Percentiles rank a stretch among this genome's conserved stretches.
These are phyloP conservation scores for Volucella inflata DNA, from an alignment of 2,888 invertebrate species.

Conservation along the genomic window DNA sequence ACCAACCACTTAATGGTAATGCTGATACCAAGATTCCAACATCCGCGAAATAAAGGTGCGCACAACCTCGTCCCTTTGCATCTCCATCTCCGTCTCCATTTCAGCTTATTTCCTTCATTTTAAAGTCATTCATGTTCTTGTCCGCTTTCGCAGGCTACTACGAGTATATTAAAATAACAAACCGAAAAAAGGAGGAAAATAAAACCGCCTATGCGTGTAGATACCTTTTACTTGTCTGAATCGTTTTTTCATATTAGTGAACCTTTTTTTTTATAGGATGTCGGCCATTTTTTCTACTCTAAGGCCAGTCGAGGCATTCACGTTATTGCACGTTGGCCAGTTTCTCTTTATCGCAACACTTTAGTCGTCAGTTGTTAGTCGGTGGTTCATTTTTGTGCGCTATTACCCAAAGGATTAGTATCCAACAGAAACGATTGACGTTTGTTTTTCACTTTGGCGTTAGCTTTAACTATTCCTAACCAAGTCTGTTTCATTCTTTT, in stretches of 20 bases:
- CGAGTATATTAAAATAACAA: not conserved
- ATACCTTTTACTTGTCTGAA: conserved; percentile 8
- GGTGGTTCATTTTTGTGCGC: conserved; percentile 38
- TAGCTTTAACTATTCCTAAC: conserved; percentile 40
- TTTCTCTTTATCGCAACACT: conserved; percentile 31
- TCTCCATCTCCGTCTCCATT: not conserved
- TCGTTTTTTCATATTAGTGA: conserved; percentile 10
- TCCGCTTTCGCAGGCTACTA: conserved; percentile 11
- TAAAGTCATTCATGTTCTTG: not conserved
- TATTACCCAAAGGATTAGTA: not conserved
- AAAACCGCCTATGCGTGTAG: conserved; percentile 10
- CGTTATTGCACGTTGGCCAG: conserved; percentile 13
- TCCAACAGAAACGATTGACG: conserved; percentile 51
- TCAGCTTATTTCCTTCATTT: not conserved
- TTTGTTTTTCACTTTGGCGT: conserved; percentile 41
- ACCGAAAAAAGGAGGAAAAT: not conserved
- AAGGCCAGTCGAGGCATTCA: conserved; percentile 19
- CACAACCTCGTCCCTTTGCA: not conserved
- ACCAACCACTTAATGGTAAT: too few species aligned
- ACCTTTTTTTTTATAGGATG: conserved; percentile 2
- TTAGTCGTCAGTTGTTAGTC: conserved; percentile 37
- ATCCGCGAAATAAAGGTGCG: conserved; percentile 15
- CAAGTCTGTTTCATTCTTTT: conserved; percentile 43
- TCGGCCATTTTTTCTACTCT: conserved; percentile 35
- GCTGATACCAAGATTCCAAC: not conserved